Percentiles rank a stretch among this genome's conserved stretches.
Conservation (phyloP, 53 echinoderm and acorn worm species). For the Apostichopus leukothele region DNA sequence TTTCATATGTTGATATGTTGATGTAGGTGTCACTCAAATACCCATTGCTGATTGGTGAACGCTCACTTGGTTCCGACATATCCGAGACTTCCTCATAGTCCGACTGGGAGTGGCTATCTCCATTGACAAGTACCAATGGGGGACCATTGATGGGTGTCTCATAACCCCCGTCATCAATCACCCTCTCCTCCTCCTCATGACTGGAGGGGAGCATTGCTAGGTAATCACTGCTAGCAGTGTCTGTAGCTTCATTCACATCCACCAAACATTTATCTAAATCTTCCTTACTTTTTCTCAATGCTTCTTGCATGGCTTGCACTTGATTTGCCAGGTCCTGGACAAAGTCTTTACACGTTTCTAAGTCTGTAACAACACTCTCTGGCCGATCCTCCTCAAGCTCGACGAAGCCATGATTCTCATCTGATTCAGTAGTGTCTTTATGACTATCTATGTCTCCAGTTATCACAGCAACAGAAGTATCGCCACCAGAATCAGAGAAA, state of each 20-base stretch:
- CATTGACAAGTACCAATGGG: conserved; percentile 46
- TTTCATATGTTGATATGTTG: conserved; percentile 69
- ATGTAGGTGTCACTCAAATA: conserved; percentile 71
- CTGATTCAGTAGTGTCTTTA: not conserved
- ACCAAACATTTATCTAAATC: conserved; percentile 50
- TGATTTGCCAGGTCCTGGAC: conserved; percentile 90
- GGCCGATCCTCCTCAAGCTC: conserved; percentile 19
- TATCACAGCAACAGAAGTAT: not conserved
- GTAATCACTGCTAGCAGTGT: not conserved
- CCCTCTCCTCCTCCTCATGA: not conserved
- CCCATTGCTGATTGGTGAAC: conserved; percentile 51
- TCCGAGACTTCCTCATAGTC: conserved; percentile 83
- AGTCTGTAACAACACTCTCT: conserved; percentile 60
- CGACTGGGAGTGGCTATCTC: conserved; percentile 66
- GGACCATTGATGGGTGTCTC: conserved; percentile 82
- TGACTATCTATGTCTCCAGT: not conserved
- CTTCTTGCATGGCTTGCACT: conserved; percentile 95
- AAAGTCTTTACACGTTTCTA: conserved; percentile 88
- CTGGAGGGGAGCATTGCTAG: not conserved
- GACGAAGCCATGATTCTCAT: not conserved
- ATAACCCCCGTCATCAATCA: conserved; percentile 81
- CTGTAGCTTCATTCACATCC: conserved; percentile 22
- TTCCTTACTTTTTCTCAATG: conserved; percentile 88
- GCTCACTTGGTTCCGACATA: conserved; percentile 38
- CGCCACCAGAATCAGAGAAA: conserved; percentile 58